Percentiles rank a stretch among this genome's conserved stretches.
Evolutionary conservation across 2,113 vertebrate genomes (phyloP).

Genomic region (Tetrao urogallus): DNA sequence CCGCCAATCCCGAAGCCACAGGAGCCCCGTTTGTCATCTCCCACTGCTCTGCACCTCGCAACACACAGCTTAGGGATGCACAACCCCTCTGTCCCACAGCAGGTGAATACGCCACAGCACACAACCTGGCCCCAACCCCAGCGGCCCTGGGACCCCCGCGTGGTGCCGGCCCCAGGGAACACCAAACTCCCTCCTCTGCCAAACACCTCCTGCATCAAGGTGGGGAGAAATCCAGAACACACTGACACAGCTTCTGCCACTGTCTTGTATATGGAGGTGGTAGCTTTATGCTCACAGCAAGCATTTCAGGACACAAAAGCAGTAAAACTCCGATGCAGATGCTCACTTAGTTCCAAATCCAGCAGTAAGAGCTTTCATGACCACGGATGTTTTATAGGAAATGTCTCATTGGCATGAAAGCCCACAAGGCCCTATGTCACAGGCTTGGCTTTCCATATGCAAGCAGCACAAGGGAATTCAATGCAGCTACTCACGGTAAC

Average conservation of each 20-base stretch:
- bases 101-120: not conserved
- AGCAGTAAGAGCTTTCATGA: not conserved
- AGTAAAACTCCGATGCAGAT: not conserved
- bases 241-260: not conserved
- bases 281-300: not conserved
- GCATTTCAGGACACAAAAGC: not conserved
- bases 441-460: not conserved
- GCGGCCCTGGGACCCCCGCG: not conserved
- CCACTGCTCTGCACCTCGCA: not conserved
- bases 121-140: not conserved
- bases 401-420: not conserved
- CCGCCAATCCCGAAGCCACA: not conserved
- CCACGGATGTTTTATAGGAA: not conserved
- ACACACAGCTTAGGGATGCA: fast-evolving
- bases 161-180: not conserved
- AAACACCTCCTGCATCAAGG: not conserved
- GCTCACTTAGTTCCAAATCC: not conserved
- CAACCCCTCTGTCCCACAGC: not conserved
- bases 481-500: not conserved
- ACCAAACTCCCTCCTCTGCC: not conserved
- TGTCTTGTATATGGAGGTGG: not conserved
- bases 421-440: not conserved
- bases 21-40: not conserved
- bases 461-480: not conserved
- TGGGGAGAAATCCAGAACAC: not conserved